Base-by-base conservation (phyloP, 2,888 invertebrate genomes). In the Drosophila limbata region DNA sequence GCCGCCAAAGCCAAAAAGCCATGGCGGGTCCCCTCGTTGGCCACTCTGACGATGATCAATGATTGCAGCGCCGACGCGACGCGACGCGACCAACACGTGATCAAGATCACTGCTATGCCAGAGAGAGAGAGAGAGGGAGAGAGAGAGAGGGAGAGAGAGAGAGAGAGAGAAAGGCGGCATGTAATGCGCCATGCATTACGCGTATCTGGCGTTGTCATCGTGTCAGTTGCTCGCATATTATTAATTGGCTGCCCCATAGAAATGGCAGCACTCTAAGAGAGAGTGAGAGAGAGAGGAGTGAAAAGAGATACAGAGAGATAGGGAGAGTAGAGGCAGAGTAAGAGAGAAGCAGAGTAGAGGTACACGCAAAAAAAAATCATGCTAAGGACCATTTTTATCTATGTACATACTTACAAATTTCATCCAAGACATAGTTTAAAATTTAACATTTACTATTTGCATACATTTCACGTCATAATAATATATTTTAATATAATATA, bases 161-260 rank as follows among this genome's bases (percentile, higher is more conserved):
- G 4, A 13, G 21, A 17, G 17, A 10, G n/a, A 40, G 40, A 40
- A 37, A 75, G 66, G 67, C 77, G 59, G 77, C 77, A 63, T 84
- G 88, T 88, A 85, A 84, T 84, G 79, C 89, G 79, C 77, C 79
- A 75, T 79, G 89, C 87, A 87, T 88, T 85, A 85, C 89, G 84
- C 84, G 79, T 85, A 85, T 85, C 84, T 88, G 65, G 73, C 79
- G 84, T 75, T 85, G 84, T 85, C 89, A 88, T 85, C 84, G 84
- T 86, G 84, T 87, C 89, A 88, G 84, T 84, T 87, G 81, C 84
- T 81, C 81, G 87, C 89, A 88, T 85, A 88, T 85, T 85, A 85
- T 85, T 85, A 85, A 85, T 85, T 85, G 84, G 84, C 78, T 80
- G 64, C 37, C 66, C 71, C 55, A 64, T 71, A 77, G 76, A 78